A percentile compares a stretch with the other conserved stretches of the same genome.
These are phyloP conservation scores for Phragmatobia fuliginosa DNA, from an alignment of 2,888 invertebrate species.

Conservation along the genomic window DNA sequence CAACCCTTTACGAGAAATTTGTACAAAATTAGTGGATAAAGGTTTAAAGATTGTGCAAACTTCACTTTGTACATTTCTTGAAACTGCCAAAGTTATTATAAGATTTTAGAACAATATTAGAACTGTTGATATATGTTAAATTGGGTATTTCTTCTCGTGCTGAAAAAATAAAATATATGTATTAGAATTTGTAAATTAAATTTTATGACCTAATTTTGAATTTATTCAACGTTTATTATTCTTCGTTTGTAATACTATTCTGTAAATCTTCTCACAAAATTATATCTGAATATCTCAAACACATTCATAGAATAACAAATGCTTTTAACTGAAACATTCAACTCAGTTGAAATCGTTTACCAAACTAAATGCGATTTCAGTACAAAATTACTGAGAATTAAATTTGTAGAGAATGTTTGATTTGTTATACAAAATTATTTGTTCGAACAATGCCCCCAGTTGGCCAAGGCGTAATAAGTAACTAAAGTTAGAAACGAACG, in stretches of 20 bases:
- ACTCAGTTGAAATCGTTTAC: not conserved
- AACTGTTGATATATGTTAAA: too few relatives aligned
- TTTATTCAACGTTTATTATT: not conserved
- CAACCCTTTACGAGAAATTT: conserved; percentile 73
- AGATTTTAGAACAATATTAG: too few relatives aligned
- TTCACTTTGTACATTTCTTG: not conserved
- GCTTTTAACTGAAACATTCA: conserved; percentile 14
- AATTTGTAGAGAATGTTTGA: conserved; percentile 26
- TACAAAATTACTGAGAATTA: conserved; percentile 11
- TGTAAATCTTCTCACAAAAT: not conserved
- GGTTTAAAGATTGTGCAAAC: too few relatives aligned
- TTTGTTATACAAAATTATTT: conserved; percentile 30
- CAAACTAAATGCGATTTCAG: conserved; percentile 22
- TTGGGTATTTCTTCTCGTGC: too few relatives aligned
- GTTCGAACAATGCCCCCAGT: conserved; percentile 27
- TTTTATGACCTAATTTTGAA: not conserved
- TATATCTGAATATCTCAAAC: not conserved
- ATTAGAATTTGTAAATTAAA: not conserved
- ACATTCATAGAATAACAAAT: not conserved
- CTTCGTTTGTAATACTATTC: not conserved
- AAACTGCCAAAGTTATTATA: too few relatives aligned
- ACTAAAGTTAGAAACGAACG: conserved; percentile 36
- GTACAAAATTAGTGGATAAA: conserved; percentile 75
- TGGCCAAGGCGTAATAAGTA: conserved; percentile 38
- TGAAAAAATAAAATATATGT: too few relatives aligned